Conservation (phyloP, 2,888 invertebrate species). For the Eilema griseolum region DNA sequence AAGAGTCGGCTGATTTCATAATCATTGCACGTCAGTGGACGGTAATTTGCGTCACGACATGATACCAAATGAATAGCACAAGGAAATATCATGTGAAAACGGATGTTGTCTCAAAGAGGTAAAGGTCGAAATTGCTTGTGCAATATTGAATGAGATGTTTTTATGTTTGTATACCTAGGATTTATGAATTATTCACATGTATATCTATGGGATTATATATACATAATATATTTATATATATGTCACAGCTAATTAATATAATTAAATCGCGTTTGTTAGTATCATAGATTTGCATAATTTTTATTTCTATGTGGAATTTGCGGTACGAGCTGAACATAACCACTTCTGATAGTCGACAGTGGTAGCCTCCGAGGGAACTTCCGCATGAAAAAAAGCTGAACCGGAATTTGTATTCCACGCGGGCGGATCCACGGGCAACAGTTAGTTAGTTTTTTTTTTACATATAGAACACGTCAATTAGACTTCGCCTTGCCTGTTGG, state of each 20-base stretch:
- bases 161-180: background rate
- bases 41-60: slow-evolving; percentile 25
- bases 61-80: slow-evolving; percentile 1
- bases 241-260: background rate
- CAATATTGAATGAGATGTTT: background rate
- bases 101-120: background rate
- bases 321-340: no score
- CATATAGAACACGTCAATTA: no score
- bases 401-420: no score
- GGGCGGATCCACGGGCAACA: no score
- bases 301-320: background rate
- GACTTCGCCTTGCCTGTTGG: no score
- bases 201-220: background rate
- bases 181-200: background rate
- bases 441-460: no score
- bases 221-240: background rate
- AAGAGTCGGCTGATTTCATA: slow-evolving; percentile 21
- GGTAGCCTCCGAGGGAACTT: no score
- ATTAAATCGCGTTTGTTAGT: background rate
- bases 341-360: no score
- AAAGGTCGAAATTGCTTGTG: background rate
- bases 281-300: background rate
- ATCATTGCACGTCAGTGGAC: slow-evolving; percentile 17
- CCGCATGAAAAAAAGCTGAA: no score
- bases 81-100: slow-evolving; percentile 6